Evolutionary conservation across 2,888 invertebrate genomes (phyloP).

Genomic region (Pristionchus exspectatus): DNA sequence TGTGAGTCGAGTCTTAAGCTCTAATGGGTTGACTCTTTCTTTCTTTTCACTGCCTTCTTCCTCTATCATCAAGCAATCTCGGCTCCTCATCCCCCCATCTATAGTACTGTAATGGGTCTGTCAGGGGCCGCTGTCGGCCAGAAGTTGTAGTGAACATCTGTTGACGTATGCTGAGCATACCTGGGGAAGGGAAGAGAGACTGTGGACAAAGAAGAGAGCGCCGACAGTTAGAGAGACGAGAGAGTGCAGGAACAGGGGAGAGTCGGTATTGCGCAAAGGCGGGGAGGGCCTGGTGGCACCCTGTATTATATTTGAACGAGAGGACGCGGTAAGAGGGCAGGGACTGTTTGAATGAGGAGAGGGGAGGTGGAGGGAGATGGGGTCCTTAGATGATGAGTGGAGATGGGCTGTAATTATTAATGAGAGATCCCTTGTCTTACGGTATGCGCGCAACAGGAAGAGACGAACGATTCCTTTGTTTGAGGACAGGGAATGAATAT

Average conservation of each 20-base stretch:
- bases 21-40: slow-evolving; percentile 25
- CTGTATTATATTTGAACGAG: slow-evolving; percentile 48
- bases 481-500: background rate
- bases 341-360: slow-evolving; percentile 11
- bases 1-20: slow-evolving; percentile 13
- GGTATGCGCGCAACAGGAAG: slow-evolving; percentile 14
- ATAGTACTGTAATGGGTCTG: slow-evolving; percentile 33
- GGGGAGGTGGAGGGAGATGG: too few relatives aligned
- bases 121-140: background rate
- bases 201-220: background rate
- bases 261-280: slow-evolving; percentile 50
- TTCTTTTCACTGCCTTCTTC: slow-evolving; percentile 11
- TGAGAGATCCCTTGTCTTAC: slow-evolving; percentile 32
- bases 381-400: slow-evolving; percentile 42
- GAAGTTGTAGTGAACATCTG: slow-evolving; percentile 47
- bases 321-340: background rate
- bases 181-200: background rate
- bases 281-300: background rate
- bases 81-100: slow-evolving; percentile 29
- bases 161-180: slow-evolving; percentile 45
- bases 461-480: slow-evolving; percentile 20
- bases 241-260: background rate
- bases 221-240: slow-evolving; percentile 35
- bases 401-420: slow-evolving; percentile 45
- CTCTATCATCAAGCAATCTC: slow-evolving; percentile 27